Percentiles rank a stretch among this genome's conserved stretches.
Evolutionary conservation across 2,113 vertebrate species (phyloP).

Genomic region (Boleophthalmus pectinirostris): DNA sequence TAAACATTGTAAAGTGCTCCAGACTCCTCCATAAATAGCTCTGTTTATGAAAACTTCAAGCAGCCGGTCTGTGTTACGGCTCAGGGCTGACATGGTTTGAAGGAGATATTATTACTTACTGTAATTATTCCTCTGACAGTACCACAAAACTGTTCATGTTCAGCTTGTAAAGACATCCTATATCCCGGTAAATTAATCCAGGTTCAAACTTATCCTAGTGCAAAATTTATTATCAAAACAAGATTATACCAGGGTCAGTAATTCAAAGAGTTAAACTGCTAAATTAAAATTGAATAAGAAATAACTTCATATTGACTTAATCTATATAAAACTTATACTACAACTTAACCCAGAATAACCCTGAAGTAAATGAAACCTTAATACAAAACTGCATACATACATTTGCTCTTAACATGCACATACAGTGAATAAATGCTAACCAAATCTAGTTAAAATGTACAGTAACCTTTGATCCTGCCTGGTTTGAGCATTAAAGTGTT

Average conservation of each 20-base stretch:
- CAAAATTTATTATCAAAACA: neutral
- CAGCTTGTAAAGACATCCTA: neutral
- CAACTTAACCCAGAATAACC: neutral
- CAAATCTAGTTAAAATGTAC: neutral
- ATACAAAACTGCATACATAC: neutral
- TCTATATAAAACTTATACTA: neutral
- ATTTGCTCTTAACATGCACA: neutral
- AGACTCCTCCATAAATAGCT: conserved; percentile 60
- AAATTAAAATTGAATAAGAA: neutral
- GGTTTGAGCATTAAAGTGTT: neutral
- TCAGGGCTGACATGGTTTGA: conserved; percentile 10
- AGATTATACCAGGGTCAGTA: neutral
- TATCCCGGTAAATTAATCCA: neutral
- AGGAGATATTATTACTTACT: neutral
- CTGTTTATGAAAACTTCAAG: conserved; percentile 48
- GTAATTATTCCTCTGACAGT: neutral
- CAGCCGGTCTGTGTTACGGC: neutral
- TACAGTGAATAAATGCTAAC: neutral
- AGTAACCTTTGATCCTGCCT: conserved; percentile 2
- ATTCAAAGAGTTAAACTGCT: neutral
- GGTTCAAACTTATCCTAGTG: neutral
- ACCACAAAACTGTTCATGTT: conserved; percentile 2
- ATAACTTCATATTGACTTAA: neutral
- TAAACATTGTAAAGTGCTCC: conserved; percentile 53
- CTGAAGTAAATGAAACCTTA: neutral